Base-by-base conservation (phyloP, 2,797 vertebrate genomes). In the Uromys caudimaculatus region DNA sequence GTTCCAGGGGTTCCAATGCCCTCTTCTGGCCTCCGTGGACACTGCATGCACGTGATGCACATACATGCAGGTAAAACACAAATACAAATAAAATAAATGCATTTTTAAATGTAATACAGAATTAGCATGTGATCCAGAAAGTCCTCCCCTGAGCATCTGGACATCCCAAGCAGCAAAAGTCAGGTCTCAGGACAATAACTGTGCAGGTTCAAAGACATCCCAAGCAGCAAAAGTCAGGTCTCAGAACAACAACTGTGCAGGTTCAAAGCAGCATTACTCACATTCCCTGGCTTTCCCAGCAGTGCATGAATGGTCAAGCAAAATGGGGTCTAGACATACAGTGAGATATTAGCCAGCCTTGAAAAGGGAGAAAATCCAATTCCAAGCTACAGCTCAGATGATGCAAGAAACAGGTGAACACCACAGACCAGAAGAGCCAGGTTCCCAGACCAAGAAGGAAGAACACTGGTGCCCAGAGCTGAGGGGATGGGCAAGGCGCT, bases 401-500 rank as follows among this genome's bases (percentile, higher is more conserved):
- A 83, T 47, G 52, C 60, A 52, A 35, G 0, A 58, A 87, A 38
- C 41, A 52, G 64, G 41, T 3, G 27, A 21, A 9, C 0, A 32
- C 56, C 54, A 7, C 91, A 95, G 23, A 64, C 60, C 79, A 73
- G 54, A 77, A 47, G 3, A 84, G 54, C 23, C 58, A 78, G 4
- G 71, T 85, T 27, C 75, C n/a, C 14, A 81, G 35, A 81, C 19
- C 67, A 19, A 64, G 14, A 64, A 67, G 50, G 85, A 14, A 71
- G 75, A 17, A 62, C 0, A 8, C 19, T 9, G 4, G 6, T 14
- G 24, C 8, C 24, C 24, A 21, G 44, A 12, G 0, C 10, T 47
- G 32, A 11, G 38, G 58, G 9, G 3, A 3, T 9, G 10, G 54
- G 17, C 0, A 23, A 16, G 32, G 13, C 3, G 13, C 50, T 60